Conservation (phyloP, 2,797 vertebrate species). For the Enteromius trimaculatus region DNA sequence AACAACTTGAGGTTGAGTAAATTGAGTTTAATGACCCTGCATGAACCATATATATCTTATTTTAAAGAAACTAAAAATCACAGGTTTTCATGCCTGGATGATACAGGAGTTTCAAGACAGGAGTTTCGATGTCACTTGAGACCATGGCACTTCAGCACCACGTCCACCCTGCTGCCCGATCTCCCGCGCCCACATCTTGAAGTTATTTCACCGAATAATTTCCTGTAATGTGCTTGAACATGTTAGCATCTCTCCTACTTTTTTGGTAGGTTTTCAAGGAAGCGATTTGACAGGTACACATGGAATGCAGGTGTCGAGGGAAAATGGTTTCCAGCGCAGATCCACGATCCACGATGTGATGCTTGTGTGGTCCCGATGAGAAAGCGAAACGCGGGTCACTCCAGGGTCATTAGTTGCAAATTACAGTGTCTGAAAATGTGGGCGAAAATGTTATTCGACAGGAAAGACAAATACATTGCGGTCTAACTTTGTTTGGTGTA, state of each 20-base stretch:
- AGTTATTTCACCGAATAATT: conserved; percentile 68
- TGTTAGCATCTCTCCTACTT: conserved; percentile 58
- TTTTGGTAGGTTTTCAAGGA: conserved; percentile 59
- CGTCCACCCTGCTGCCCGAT: neutral
- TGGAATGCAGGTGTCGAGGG: conserved; percentile 21
- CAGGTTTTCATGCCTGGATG: neutral
- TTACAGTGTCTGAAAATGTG: conserved; percentile 53
- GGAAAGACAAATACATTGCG: conserved; percentile 45
- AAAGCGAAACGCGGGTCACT: conserved; percentile 52
- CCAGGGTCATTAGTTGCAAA: conserved; percentile 54
- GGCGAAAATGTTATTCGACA: conserved; percentile 44
- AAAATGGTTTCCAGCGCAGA: conserved; percentile 29
- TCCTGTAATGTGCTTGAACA: conserved; percentile 68
- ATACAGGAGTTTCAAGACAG: conserved; percentile 6
- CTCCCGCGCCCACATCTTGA: conserved; percentile 64
- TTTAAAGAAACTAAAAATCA: conserved; percentile 5
- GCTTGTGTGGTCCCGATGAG: conserved; percentile 54
- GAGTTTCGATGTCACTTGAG: conserved; percentile 62
- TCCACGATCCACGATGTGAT: conserved; percentile 7
- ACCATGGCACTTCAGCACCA: conserved; percentile 54
- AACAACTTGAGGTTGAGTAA: neutral
- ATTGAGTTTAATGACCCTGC: neutral
- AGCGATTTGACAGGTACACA: conserved; percentile 49
- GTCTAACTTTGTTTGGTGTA: neutral
- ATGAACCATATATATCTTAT: neutral